Evolutionary conservation across 2,888 invertebrate species (phyloP).

Genomic region (Leptothorax acervorum): DNA sequence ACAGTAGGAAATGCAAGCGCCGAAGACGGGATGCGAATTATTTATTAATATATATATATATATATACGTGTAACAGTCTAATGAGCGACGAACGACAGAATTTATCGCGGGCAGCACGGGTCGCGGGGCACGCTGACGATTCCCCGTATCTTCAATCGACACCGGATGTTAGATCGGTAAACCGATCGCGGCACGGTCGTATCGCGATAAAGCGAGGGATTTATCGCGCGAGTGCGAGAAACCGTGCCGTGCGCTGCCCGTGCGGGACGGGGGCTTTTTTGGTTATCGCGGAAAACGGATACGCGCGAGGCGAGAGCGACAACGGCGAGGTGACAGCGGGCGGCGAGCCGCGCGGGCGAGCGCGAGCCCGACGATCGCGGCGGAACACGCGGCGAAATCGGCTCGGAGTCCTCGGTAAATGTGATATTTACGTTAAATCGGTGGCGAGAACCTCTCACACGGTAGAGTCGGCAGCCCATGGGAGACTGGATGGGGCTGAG

Average conservation of each 20-base stretch:
- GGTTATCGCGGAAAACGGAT: constrained; percentile 67
- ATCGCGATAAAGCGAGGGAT: constrained; percentile 61
- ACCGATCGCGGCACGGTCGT: not conserved
- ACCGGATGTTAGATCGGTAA: constrained; percentile 27
- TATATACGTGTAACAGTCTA: constrained; percentile 53
- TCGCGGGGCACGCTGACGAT: constrained; percentile 45
- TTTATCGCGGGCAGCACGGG: constrained; percentile 58
- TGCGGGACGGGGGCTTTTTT: constrained; percentile 64
- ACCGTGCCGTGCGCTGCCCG: constrained; percentile 39
- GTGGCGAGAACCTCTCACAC: constrained; percentile 73
- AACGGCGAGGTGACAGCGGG: constrained; percentile 67
- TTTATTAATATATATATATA: constrained; percentile 22
- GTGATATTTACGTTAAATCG: constrained; percentile 82
- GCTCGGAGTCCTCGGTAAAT: constrained; percentile 69
- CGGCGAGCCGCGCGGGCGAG: constrained; percentile 47
- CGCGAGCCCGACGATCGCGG: constrained; percentile 47
- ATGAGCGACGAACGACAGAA: constrained; percentile 62
- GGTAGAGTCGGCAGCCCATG: constrained; percentile 71
- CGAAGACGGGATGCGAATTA: not conserved
- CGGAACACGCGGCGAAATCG: constrained; percentile 60
- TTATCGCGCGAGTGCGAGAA: constrained; percentile 56
- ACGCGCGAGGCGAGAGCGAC: constrained; percentile 28
- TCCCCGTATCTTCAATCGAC: not conserved
- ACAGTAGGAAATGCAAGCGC: not conserved
- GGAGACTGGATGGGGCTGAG: constrained; percentile 72